Conservation (phyloP, 2,888 invertebrate species). For the Calliopum simillimum region DNA sequence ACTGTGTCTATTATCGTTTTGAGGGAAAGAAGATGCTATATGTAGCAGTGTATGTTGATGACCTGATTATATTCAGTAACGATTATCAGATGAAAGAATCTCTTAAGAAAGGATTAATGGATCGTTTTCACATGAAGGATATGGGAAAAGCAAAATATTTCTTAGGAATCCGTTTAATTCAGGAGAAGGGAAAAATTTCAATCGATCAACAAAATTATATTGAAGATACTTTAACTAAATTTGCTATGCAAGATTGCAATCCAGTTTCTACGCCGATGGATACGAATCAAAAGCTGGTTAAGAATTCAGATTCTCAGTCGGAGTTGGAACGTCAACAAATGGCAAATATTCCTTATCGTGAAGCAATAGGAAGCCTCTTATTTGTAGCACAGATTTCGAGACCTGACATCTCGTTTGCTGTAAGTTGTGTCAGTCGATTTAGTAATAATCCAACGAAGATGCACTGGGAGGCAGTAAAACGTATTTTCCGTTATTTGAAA, state of each 20-base stretch:
- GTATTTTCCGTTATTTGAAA: slow-evolving; percentile 37
- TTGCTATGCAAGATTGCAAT: slow-evolving; percentile 41
- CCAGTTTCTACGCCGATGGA: slow-evolving; percentile 41
- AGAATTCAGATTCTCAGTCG: slow-evolving; percentile 40
- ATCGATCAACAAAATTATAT: slow-evolving; percentile 46
- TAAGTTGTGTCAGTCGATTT: slow-evolving; percentile 38
- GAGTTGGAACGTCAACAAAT: slow-evolving; percentile 40
- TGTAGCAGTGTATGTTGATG: slow-evolving; percentile 49
- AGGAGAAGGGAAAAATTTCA: slow-evolving; percentile 32
- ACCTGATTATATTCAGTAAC: slow-evolving; percentile 44
- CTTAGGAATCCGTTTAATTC: slow-evolving; percentile 43
- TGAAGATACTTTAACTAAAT: slow-evolving; percentile 32
- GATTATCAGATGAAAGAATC: slow-evolving; percentile 29
- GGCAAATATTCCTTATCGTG: slow-evolving; percentile 42
- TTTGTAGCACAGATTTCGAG: slow-evolving; percentile 42
- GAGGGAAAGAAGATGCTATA: slow-evolving; percentile 37
- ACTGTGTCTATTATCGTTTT: slow-evolving; percentile 40
- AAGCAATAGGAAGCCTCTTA: slow-evolving; percentile 40
- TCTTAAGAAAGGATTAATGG: slow-evolving; percentile 37
- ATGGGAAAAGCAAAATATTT: slow-evolving; percentile 42
- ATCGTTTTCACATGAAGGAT: slow-evolving; percentile 45
- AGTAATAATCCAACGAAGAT: slow-evolving; percentile 32
- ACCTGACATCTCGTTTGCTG: slow-evolving; percentile 40
- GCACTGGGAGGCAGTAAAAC: slow-evolving; percentile 40
- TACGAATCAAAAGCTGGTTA: slow-evolving; percentile 38